A percentile compares a stretch with the other conserved stretches of the same genome.
Conservation (phyloP, 2,888 invertebrate species). For the Dendrolimus pini region DNA sequence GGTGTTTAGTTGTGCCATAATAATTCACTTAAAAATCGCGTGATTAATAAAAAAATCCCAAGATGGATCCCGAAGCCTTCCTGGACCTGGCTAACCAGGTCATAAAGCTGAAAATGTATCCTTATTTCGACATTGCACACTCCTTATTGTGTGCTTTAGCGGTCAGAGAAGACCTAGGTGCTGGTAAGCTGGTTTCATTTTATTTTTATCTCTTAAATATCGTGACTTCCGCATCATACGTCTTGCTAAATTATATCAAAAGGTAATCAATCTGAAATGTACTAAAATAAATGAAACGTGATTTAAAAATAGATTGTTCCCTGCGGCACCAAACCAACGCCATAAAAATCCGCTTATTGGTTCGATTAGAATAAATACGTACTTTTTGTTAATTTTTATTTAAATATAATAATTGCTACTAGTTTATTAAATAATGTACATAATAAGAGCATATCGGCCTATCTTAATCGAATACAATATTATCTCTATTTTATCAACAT, state of each 20-base stretch:
- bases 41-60: constrained; percentile 12
- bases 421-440: no score
- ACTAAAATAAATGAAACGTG: constrained; percentile 56
- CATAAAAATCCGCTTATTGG: constrained; percentile 10
- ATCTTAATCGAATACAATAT: no score
- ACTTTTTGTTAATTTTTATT: no score
- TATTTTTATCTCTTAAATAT: constrained; percentile 32
- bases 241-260: constrained; percentile 15
- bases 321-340: constrained; percentile 29
- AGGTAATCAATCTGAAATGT: constrained; percentile 34
- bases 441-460: no score
- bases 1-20: constrained; percentile 65
- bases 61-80: constrained; percentile 97
- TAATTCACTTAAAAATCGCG: constrained; percentile 30
- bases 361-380: constrained; percentile 1
- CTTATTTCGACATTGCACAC: constrained; percentile 99
- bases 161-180: constrained; percentile 95
- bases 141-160: constrained; percentile 95
- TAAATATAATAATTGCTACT: neutral
- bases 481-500: no score
- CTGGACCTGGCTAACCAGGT: constrained; percentile 99
- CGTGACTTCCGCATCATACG: constrained; percentile 36
- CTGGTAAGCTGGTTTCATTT: constrained; percentile 78
- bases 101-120: constrained; percentile 99
- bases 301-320: constrained; percentile 64